Evolutionary conservation across 1,140 invertebrate genomes (phyloP), one percentile per base, ranked within the genome.

Genomic region (Antheraea mylitta): DNA sequence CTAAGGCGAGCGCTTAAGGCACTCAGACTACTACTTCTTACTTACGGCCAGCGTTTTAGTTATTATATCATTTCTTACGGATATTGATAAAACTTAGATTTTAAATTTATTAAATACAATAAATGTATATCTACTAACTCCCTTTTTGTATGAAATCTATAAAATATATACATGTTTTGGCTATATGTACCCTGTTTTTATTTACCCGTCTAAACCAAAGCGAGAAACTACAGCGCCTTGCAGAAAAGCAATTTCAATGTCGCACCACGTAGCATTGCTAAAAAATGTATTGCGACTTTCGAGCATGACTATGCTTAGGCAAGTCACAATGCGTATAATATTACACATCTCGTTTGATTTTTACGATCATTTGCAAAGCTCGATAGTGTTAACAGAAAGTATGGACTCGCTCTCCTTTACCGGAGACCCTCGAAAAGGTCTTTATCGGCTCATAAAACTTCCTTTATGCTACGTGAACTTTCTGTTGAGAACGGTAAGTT

Each of bases 361-460:
- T 80, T 68, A 67, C 61, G 75, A 75, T 83, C 65, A 84, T 77
- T 79, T 78, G 69, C 74, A 76, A 67, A 74, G 69, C 68, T 74
- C 63, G 53, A 74, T 45, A 71, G 68, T 66, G 61, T 65, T 73
- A 70, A 71, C 66, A 74, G 62, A 79, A 72, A 70, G 69, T 78
- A 73, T 74, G 75, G 72, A 72, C 70, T 64, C 68, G 74, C 75
- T 78, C 77, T 74, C 76, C 78, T 72, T 76, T 74, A 75, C 74
- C 74, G 71, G 71, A 65, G 81, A 85, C 82, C 82, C 82, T 85
- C 82, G 78, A 82, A 86, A 89, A 83, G 78, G 82, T 80, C 85
- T 90, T 90, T 87, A 90, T 87, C 82, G 83, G 77, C 67, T 71
- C 82, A 82, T 87, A 90, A 90, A 90, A 87, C 84, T 90, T 90